phyloP scores from a whole-genome alignment of 2,888 invertebrate species.

The Cremastobaeus sp. region DNA sequence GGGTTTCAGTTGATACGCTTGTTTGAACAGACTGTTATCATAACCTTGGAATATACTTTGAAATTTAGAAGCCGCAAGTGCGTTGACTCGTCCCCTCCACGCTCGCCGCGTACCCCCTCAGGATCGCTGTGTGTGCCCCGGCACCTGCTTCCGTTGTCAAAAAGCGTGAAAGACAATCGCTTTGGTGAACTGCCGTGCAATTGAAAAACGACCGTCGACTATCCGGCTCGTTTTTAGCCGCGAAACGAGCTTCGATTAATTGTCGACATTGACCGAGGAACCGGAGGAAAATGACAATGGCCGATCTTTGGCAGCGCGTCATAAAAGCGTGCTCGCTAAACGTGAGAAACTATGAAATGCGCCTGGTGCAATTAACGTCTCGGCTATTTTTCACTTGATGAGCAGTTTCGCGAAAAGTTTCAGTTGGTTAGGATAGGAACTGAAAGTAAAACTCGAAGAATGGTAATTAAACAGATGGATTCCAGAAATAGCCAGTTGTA shows the following conservation, averaged over 20 bases:
- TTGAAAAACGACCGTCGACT: not conserved
- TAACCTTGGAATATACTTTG: constrained; percentile 47
- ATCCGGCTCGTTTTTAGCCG: constrained; percentile 2
- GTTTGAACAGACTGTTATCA: constrained; percentile 22
- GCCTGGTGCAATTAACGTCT: constrained; percentile 16
- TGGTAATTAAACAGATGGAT: too few relatives aligned
- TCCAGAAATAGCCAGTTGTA: too few relatives aligned
- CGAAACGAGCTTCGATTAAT: constrained; percentile 10
- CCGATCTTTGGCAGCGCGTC: constrained; percentile 1
- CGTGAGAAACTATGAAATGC: constrained; percentile 25
- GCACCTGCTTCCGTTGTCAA: constrained; percentile 67
- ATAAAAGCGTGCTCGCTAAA: constrained; percentile 20
- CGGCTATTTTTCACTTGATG: constrained; percentile 15
- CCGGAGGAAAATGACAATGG: constrained; percentile 11
- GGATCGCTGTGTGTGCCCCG: constrained; percentile 29
- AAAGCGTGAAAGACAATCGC: constrained; percentile 53
- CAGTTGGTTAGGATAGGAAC: too few relatives aligned
- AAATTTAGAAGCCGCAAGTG: constrained; percentile 12
- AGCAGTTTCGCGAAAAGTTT: constrained; percentile 3
- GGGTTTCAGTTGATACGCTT: not conserved
- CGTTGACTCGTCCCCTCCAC: constrained; percentile 11
- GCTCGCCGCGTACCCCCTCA: not conserved
- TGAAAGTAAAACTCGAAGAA: too few relatives aligned
- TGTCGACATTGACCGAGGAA: not conserved
- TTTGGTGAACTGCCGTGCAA: constrained; percentile 2